Evolutionary conservation across 2,888 invertebrate species (phyloP).

Genomic region (Apamea sordens): DNA sequence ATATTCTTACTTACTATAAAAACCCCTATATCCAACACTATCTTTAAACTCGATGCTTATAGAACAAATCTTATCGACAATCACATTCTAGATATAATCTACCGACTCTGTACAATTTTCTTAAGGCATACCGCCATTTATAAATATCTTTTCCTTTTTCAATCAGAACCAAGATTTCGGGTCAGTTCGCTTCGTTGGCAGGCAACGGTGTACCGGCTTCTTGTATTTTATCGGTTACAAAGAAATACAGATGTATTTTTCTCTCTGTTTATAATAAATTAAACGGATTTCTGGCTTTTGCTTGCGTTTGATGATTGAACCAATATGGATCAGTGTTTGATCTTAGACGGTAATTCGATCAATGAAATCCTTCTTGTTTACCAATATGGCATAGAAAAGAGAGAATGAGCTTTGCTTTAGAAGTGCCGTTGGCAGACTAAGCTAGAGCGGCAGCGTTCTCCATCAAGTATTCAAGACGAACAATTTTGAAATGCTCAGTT

Average conservation of each 20-base stretch:
- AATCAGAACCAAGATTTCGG: conserved; percentile 61
- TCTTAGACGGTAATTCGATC: conserved; percentile 3
- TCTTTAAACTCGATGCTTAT: not conserved
- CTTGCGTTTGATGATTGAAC: conserved; percentile 45
- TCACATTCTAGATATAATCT: conserved; percentile 36
- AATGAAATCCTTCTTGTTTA: conserved; percentile 8
- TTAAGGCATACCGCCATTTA: conserved; percentile 44
- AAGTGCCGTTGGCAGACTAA: not conserved
- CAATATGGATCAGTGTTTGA: conserved; percentile 38
- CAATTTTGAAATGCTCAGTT: not conserved
- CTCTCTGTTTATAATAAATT: conserved; percentile 30
- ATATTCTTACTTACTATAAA: not conserved
- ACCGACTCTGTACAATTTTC: conserved; percentile 32
- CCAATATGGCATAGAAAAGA: not conserved
- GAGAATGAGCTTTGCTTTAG: not conserved
- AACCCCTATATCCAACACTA: not conserved
- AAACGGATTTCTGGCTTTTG: conserved; percentile 34
- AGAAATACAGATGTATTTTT: conserved; percentile 49
- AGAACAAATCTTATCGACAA: conserved; percentile 24
- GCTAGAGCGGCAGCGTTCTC: not conserved
- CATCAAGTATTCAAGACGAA: not conserved
- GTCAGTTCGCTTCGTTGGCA: conserved; percentile 65
- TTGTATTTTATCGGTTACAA: conserved; percentile 59
- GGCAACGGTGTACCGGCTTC: conserved; percentile 31
- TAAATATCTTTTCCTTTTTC: conserved; percentile 63